A percentile compares a stretch with the other conserved stretches of the same genome.
Evolutionary conservation across 2,113 vertebrate genomes (phyloP).

Genomic region (Ciconia maguari): DNA sequence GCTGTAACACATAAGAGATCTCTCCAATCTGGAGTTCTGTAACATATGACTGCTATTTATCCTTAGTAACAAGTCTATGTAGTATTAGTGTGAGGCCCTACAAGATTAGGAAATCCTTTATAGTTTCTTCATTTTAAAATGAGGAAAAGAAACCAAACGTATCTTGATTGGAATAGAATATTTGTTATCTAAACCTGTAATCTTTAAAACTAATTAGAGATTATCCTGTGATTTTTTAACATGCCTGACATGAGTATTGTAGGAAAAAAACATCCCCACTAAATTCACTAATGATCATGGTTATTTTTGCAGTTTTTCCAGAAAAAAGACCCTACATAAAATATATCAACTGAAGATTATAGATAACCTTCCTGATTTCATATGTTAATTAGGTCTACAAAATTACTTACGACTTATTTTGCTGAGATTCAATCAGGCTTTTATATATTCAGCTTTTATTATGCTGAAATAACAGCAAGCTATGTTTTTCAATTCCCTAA

Average conservation of each 20-base stretch:
- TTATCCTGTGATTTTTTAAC: background rate
- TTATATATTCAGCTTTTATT: background rate
- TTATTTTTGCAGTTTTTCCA: background rate
- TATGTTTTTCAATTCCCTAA: background rate
- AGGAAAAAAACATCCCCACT: background rate
- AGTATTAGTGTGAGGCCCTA: background rate
- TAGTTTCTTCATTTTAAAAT: background rate
- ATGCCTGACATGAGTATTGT: background rate
- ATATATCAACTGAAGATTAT: background rate
- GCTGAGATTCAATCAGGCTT: background rate
- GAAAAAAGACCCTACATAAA: background rate
- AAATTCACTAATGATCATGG: background rate
- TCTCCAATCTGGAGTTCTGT: background rate
- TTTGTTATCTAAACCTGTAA: background rate
- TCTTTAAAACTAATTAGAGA: background rate
- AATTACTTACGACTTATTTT: background rate
- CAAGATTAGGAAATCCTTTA: background rate
- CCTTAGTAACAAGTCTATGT: background rate
- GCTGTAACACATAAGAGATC: background rate
- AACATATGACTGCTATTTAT: background rate
- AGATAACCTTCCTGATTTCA: background rate
- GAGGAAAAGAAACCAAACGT: background rate
- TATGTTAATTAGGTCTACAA: background rate
- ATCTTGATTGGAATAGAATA: background rate
- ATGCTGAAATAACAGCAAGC: background rate